Conservation (phyloP, 1,140 invertebrate genomes). For the Ips typographus region DNA sequence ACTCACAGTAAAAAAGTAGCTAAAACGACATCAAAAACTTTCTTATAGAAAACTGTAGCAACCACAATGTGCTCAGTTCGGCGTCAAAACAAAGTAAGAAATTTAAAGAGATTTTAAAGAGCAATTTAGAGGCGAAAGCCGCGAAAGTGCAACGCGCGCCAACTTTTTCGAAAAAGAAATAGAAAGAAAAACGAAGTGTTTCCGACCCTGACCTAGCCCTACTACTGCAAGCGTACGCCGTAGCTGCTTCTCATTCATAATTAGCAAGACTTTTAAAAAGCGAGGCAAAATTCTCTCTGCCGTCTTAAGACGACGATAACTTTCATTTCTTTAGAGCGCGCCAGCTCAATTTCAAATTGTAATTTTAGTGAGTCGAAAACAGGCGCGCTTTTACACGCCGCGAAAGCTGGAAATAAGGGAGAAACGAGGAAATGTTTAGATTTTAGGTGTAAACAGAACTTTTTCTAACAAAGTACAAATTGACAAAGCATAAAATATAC, state of each 20-base stretch:
- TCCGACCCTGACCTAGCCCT: constrained; percentile 33
- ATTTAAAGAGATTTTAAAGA: constrained; percentile 30
- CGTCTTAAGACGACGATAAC: constrained; percentile 32
- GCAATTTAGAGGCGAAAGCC: constrained; percentile 31
- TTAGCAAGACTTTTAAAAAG: constrained; percentile 37
- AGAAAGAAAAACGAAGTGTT: constrained; percentile 33
- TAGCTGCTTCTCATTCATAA: constrained; percentile 33
- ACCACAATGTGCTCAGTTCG: too few relatives aligned
- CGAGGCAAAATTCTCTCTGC: constrained; percentile 30
- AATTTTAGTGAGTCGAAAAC: constrained; percentile 20
- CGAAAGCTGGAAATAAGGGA: background rate
- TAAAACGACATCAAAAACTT: too few relatives aligned
- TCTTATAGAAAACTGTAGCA: too few relatives aligned
- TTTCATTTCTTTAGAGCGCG: constrained; percentile 32
- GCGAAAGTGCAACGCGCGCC: constrained; percentile 30
- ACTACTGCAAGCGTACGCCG: constrained; percentile 32
- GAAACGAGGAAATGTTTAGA: too few relatives aligned
- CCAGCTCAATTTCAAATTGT: constrained; percentile 24
- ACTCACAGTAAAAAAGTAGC: too few relatives aligned
- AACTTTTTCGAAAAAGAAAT: constrained; percentile 34
- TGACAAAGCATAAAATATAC: too few relatives aligned
- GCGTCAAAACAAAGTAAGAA: constrained; percentile 18
- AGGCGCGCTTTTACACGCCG: constrained; percentile 6
- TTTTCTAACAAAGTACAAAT: too few relatives aligned
- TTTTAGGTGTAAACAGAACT: too few relatives aligned